These are phyloP conservation scores for Epinephelus awoara DNA, from an alignment of 2,797 vertebrate species.

Conservation along the genomic window DNA sequence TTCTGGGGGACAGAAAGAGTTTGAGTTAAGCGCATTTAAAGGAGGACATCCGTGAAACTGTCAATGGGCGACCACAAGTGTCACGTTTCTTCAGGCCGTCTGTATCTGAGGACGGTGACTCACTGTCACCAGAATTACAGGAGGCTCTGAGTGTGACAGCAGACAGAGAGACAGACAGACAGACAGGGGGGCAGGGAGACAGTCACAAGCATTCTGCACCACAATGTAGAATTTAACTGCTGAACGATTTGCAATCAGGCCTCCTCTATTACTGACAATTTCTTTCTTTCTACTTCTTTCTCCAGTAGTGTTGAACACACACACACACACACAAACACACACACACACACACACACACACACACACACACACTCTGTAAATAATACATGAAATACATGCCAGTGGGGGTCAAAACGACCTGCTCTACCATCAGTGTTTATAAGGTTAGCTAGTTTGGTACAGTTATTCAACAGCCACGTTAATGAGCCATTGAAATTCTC, in stretches of 20 bases:
- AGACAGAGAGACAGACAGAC: constrained; percentile 28
- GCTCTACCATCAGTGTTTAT: constrained; percentile 14
- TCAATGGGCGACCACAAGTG: constrained; percentile 19
- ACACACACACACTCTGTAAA: constrained; percentile 18
- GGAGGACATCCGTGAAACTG: not conserved
- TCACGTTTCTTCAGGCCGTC: constrained; percentile 61
- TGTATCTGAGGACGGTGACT: constrained; percentile 59
- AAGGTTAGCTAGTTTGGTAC: not conserved
- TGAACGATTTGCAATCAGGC: constrained; percentile 50
- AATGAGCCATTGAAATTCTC: not conserved
- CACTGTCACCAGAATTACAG: constrained; percentile 66
- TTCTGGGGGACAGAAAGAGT: constrained; percentile 83
- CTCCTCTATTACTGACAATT: constrained; percentile 34
- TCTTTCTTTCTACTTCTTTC: constrained; percentile 25
- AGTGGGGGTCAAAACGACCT: constrained; percentile 41
- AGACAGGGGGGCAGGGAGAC: constrained; percentile 22
- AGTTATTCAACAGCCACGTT: not conserved
- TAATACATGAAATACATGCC: constrained; percentile 18
- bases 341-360: not conserved
- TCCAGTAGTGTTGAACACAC: constrained; percentile 11
- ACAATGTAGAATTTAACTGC: constrained; percentile 67
- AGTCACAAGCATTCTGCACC: constrained; percentile 61
- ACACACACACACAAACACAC: constrained; percentile 24
- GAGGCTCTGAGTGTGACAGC: constrained; percentile 44
- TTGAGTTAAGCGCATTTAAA: constrained; percentile 8